Evolutionary conservation across 2,113 vertebrate genomes (phyloP).

Genomic region (Anarhynchus alexandrinus): DNA sequence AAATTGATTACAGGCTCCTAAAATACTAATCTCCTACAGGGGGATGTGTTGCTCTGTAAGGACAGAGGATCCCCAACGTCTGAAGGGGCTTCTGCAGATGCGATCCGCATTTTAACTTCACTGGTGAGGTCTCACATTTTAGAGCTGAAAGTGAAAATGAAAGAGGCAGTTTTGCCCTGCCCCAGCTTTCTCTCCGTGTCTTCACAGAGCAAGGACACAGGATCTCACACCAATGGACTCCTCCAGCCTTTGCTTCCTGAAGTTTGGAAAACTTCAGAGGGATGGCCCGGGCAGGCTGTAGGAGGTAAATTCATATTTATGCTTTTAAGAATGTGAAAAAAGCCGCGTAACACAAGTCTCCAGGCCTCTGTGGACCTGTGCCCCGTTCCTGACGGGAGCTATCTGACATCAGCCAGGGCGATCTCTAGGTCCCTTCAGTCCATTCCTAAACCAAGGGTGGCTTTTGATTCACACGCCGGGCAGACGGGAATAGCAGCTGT

Average conservation of each 20-base stretch:
- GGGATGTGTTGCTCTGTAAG: neutral
- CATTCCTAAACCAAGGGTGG: neutral
- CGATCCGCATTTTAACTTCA: neutral
- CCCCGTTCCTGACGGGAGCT: rapidly evolving
- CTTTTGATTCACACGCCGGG: neutral
- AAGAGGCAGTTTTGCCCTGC: neutral
- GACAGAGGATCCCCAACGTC: neutral
- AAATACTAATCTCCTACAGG: neutral
- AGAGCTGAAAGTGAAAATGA: neutral
- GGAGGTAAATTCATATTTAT: neutral
- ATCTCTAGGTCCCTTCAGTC: neutral
- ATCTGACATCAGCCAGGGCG: rapidly evolving
- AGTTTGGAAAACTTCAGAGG: neutral
- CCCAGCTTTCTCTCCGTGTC: neutral
- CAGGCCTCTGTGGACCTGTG: neutral
- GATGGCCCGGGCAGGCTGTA: rapidly evolving
- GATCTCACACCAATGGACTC: rapidly evolving
- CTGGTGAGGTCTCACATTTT: rapidly evolving
- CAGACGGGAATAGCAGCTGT: neutral
- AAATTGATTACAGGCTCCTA: slow-evolving; percentile 7
- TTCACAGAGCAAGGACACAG: neutral
- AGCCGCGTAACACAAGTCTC: rapidly evolving
- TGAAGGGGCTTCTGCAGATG: neutral
- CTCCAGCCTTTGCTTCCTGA: neutral
- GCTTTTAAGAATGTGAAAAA: neutral